Percentiles rank a stretch among this genome's conserved stretches.
Conservation (phyloP, 2,113 vertebrate species). For the Amblyopsis rosae region DNA sequence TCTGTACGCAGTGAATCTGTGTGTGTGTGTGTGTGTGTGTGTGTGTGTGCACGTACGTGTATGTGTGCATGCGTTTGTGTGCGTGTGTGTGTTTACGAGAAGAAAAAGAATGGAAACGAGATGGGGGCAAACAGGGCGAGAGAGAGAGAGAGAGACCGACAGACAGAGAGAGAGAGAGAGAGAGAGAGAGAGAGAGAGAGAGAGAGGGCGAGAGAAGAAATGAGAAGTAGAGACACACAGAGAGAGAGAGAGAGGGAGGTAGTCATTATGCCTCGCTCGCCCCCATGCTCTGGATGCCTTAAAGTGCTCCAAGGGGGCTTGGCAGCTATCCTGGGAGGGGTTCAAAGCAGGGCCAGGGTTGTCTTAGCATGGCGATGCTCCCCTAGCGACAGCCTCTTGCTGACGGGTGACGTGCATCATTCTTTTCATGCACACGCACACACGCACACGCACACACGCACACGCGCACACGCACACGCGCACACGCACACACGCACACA, state of each 20-base stretch:
- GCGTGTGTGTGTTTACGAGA: no score
- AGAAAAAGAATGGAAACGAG: slow-evolving; percentile 81
- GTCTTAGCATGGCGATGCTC: slow-evolving; percentile 51
- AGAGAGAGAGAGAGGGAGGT: slow-evolving; percentile 21
- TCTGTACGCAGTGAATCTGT: no score
- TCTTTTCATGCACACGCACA: slow-evolving; percentile 47
- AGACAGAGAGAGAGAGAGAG: background rate
- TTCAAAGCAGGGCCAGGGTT: slow-evolving; percentile 73
- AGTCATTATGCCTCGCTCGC: slow-evolving; percentile 44
- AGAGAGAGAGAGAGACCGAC: slow-evolving; percentile 16
- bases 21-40: no score
- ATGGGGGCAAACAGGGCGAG: slow-evolving; percentile 6
- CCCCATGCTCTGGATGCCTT: slow-evolving; percentile 44
- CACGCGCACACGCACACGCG: background rate
- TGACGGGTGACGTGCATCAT: slow-evolving; percentile 64
- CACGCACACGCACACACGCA: background rate
- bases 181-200: slow-evolving; percentile 6
- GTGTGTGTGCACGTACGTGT: slow-evolving; percentile 29
- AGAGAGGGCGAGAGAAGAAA: slow-evolving; percentile 16
- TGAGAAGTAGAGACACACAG: background rate
- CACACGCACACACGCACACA: no score
- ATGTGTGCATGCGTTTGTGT: background rate
- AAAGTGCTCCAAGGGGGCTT: slow-evolving; percentile 58
- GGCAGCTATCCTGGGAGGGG: slow-evolving; percentile 51
- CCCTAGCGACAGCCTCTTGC: slow-evolving; percentile 57